Percentiles rank a stretch among this genome's conserved stretches.
phyloP scores from a whole-genome alignment of 2,888 invertebrate genomes.

The Operophtera brumata region DNA sequence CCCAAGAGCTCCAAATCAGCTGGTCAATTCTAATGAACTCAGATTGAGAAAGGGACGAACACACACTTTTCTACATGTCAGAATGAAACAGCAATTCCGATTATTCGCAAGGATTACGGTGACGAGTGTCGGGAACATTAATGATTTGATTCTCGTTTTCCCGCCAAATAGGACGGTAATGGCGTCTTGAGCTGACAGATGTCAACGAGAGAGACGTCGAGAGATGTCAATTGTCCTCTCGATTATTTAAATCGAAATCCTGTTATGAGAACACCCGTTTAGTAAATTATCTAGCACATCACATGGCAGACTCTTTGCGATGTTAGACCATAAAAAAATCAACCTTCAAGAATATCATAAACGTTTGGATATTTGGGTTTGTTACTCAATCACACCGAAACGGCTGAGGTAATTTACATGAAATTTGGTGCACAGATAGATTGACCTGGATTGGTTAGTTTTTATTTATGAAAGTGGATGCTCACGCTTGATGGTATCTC shows the following conservation, averaged over 20 bases:
- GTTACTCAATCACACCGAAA: too few relatives aligned
- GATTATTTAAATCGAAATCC: conserved; percentile 28
- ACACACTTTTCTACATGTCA: conserved; percentile 27
- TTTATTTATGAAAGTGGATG: too few relatives aligned
- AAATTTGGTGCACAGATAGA: too few relatives aligned
- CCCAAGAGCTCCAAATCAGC: conserved; percentile 13
- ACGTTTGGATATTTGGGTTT: too few relatives aligned
- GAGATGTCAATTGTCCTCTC: conserved; percentile 37
- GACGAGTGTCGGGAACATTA: conserved; percentile 56
- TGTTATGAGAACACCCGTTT: conserved; percentile 5
- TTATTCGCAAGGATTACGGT: conserved; percentile 56
- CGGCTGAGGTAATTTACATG: too few relatives aligned
- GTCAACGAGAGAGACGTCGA: conserved; percentile 41
- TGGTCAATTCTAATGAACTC: conserved; percentile 46
- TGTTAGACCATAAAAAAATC: too few relatives aligned
- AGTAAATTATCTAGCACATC: too few relatives aligned
- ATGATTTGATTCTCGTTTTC: conserved; percentile 50
- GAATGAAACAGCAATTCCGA: conserved; percentile 39
- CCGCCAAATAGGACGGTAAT: conserved; percentile 53
- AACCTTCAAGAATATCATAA: too few relatives aligned
- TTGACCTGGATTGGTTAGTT: too few relatives aligned
- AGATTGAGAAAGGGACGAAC: conserved; percentile 54
- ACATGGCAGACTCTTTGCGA: too few relatives aligned
- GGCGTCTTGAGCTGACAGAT: conserved; percentile 70
- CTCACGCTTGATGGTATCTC: too few relatives aligned